Base-by-base conservation (phyloP, 1,140 invertebrate species). In the Tetragonula clypearis region DNA sequence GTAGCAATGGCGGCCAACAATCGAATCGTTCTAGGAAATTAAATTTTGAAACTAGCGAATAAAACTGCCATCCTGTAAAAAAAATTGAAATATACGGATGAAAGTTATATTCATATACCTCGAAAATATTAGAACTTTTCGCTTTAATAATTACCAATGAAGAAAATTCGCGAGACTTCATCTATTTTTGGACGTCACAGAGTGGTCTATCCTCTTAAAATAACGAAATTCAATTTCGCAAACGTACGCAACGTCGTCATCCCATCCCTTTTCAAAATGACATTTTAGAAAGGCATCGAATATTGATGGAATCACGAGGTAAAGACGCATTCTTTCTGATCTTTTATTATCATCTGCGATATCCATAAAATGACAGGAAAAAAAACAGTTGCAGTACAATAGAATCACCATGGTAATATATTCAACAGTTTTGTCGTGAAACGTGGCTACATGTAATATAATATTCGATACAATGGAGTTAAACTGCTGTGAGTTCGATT, bases 401-500 rank as follows among this genome's bases (percentile, higher is more conserved):
- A 30, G 19, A 73, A 62, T 62, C 35, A 12, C 17, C 41, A 56
- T 41, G 58, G 55, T 84, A 84, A 84, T 84, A 26, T 62, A 73
- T 84, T 79, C 82, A 49, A 0, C 41, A 62, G 58, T 79, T 84
- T 84, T 84, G 68, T 55, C 21, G 41, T 12, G 76, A 35, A 84
- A 65, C 56, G 77, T 56, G 49, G 17, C 68, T 21, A 58, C 26
- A 23, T 58, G 82, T 65, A 53, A 78, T 72, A 79, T 84, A 84
- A 84, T 84, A 84, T 84, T 79, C 49, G 77, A 26, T 21, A 84
- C 66, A 84, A 79, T 79, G 26, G 82, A 79, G 23, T 26, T 77
- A 68, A 79, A 78, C 82, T 56, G 19, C 26, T 69, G 49, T 41
- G 41, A 35, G n/a, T 72, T 79, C 56, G 26, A 62, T 84, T 79